These are phyloP conservation scores for Callyntrura guangdongensis DNA, from an alignment of 2,888 invertebrate species.

Conservation along the genomic window DNA sequence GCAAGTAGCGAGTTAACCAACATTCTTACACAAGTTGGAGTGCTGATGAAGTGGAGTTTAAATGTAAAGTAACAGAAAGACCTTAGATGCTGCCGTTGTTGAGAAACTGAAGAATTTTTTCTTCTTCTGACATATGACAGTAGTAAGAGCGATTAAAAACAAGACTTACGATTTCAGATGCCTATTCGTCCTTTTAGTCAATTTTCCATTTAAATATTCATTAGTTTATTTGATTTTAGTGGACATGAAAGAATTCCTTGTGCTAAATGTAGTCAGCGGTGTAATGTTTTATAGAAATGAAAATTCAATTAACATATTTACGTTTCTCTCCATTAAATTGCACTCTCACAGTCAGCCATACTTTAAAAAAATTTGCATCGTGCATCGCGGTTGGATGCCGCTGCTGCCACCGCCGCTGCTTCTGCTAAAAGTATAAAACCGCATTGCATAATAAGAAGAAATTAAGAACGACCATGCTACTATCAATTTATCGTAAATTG, in stretches of 20 bases:
- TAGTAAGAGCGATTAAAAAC: not conserved
- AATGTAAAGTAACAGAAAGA: not conserved
- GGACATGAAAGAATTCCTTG: constrained; percentile 50
- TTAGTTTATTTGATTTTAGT: constrained; percentile 18
- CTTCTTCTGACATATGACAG: too few relatives aligned
- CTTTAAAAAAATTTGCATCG: constrained; percentile 9
- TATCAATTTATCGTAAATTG: constrained; percentile 62
- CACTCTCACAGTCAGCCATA: not conserved
- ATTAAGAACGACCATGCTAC: constrained; percentile 33
- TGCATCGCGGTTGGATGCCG: constrained; percentile 17
- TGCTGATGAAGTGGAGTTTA: not conserved
- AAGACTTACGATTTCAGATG: not conserved
- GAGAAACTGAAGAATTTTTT: constrained; percentile 1
- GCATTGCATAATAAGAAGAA: constrained; percentile 48
- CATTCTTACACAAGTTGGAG: constrained; percentile 15
- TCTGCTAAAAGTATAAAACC: not conserved
- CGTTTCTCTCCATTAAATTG: not conserved
- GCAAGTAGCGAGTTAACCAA: not conserved
- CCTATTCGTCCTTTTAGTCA: not conserved
- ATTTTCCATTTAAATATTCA: constrained; percentile 52
- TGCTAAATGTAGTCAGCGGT: constrained; percentile 50
- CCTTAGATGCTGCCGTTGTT: too few relatives aligned
- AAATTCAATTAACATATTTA: constrained; percentile 65
- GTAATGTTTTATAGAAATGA: constrained; percentile 53
- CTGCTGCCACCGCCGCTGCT: not conserved